These are phyloP conservation scores for Grapholita molesta DNA, from an alignment of 1,140 invertebrate genomes.

Conservation along the genomic window DNA sequence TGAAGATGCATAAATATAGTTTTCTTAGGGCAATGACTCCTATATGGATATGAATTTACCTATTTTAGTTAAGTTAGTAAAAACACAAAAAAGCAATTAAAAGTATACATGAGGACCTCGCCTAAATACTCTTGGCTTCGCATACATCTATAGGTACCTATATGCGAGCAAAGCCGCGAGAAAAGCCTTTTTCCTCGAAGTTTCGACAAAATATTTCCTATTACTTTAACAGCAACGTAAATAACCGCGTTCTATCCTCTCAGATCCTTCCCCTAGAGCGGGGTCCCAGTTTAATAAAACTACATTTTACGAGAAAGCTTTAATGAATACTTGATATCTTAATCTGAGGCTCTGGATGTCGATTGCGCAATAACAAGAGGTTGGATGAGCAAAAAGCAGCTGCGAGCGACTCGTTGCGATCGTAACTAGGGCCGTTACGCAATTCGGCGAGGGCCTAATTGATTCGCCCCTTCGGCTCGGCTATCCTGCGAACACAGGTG, in stretches of 20 bases:
- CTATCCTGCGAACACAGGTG: conserved; percentile 72
- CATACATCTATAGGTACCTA: no score
- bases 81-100: no score
- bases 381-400: conserved; percentile 73
- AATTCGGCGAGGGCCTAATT: conserved; percentile 73
- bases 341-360: conserved; percentile 69
- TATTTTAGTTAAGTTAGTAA: no score
- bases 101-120: no score
- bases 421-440: conserved; percentile 74
- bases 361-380: conserved; percentile 71
- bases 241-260: background rate
- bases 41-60: no score
- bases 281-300: conserved; percentile 27
- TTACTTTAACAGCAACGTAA: background rate
- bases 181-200: background rate
- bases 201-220: background rate
- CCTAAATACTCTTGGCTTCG: no score
- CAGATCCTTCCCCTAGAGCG: background rate
- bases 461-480: conserved; percentile 74
- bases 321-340: conserved; percentile 69
- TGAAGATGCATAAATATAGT: no score
- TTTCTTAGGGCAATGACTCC: no score
- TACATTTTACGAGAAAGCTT: conserved; percentile 34
- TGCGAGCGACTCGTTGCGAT: conserved; percentile 62
- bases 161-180: background rate